Evolutionary conservation across 2,113 vertebrate genomes (phyloP).

Genomic region (Corydoras sp.): DNA sequence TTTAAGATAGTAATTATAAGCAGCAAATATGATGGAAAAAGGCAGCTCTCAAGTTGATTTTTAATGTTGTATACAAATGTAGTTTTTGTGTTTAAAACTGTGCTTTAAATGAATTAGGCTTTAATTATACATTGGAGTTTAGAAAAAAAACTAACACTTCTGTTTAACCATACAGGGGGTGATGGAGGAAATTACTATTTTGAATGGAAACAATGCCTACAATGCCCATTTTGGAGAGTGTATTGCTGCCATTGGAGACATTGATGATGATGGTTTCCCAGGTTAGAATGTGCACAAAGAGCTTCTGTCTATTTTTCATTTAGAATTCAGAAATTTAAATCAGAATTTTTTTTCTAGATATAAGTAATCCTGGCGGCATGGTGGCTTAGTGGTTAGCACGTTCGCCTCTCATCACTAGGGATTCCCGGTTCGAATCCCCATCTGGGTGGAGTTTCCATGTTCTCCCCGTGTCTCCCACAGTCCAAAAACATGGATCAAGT

Average conservation of each 20-base stretch:
- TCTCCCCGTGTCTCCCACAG: too few species aligned
- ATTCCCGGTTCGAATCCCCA: too few species aligned
- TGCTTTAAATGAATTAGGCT: background rate
- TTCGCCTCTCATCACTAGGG: too few species aligned
- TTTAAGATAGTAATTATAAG: constrained; percentile 11
- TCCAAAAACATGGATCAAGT: too few species aligned
- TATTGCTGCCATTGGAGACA: constrained; percentile 79
- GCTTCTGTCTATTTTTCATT: background rate
- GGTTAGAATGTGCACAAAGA: constrained; percentile 61
- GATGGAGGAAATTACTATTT: constrained; percentile 76
- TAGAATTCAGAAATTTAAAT: too few species aligned
- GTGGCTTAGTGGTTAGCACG: too few species aligned
- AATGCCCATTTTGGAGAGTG: constrained; percentile 94
- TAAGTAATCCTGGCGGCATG: too few species aligned
- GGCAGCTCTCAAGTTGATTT: background rate
- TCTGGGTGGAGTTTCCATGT: too few species aligned
- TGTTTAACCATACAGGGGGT: constrained; percentile 73
- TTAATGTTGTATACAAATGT: background rate
- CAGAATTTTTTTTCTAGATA: too few species aligned
- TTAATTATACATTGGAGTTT: background rate
- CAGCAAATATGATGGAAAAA: background rate
- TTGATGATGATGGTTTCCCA: constrained; percentile 90
- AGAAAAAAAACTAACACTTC: background rate
- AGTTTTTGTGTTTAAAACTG: constrained; percentile 5
- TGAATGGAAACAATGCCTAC: constrained; percentile 76